Conservation (phyloP, 2,888 invertebrate species). For the Idaea straminata region DNA sequence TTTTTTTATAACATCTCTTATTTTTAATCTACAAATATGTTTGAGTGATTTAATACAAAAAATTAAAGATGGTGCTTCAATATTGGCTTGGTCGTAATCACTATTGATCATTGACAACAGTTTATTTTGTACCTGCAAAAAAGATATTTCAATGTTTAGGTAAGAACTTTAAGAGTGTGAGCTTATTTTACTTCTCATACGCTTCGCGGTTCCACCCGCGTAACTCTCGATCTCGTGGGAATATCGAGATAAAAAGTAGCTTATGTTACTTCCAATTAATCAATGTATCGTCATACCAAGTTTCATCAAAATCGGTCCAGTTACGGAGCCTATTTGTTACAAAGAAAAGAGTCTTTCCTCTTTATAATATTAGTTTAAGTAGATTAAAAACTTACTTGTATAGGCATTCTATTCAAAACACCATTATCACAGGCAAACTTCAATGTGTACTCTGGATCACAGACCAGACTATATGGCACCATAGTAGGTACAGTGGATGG, state of each 20-base stretch:
- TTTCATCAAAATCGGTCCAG: no score
- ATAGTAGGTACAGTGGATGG: constrained; percentile 52
- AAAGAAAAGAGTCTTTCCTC: no score
- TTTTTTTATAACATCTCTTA: constrained; percentile 46
- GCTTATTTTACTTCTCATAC: neutral
- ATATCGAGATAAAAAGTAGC: neutral
- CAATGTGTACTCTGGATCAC: constrained; percentile 61
- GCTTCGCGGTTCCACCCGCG: no score
- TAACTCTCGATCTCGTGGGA: neutral
- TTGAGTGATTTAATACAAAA: constrained; percentile 51
- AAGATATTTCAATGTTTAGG: constrained; percentile 4
- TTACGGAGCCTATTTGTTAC: no score
- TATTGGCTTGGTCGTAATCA: constrained; percentile 24
- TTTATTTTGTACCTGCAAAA: constrained; percentile 54
- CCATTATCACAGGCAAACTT: constrained; percentile 44
- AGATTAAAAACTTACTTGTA: constrained; percentile 42
- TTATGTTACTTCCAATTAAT: neutral
- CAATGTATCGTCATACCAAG: no score
- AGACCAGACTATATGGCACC: constrained; percentile 60
- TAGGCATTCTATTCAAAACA: constrained; percentile 47
- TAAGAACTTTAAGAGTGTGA: neutral
- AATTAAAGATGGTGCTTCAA: constrained; percentile 37
- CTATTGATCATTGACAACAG: constrained; percentile 52
- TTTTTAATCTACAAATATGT: constrained; percentile 56
- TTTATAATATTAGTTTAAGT: neutral